Conservation (phyloP, 1,140 invertebrate species). For the Magallana ariakensis region DNA sequence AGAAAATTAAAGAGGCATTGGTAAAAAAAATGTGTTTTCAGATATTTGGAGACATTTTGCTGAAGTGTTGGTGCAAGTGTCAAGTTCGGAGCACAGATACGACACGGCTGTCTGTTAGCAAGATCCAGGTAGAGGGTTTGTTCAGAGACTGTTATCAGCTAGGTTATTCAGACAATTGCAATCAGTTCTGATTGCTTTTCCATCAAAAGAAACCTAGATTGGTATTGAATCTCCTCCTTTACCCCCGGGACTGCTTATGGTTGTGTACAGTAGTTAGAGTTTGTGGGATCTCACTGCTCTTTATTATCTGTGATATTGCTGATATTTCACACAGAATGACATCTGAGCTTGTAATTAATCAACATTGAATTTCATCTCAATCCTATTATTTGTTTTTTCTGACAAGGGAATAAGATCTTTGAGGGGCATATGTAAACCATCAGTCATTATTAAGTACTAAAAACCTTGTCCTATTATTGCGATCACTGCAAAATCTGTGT, state of each 20-base stretch:
- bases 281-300: not conserved
- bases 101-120: not conserved
- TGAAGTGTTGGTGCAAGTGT: conserved; percentile 21
- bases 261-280: not conserved
- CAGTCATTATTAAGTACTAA: not conserved
- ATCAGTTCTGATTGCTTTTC: conserved; percentile 23
- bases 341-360: conserved; percentile 22
- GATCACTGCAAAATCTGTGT: not conserved
- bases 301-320: not conserved
- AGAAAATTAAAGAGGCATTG: conserved; percentile 16
- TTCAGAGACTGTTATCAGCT: conserved; percentile 12
- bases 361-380: not conserved
- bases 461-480: conserved; percentile 14
- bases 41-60: conserved; percentile 28
- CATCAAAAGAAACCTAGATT: not conserved
- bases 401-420: not conserved
- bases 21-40: conserved; percentile 1
- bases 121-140: conserved; percentile 4
- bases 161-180: conserved; percentile 7
- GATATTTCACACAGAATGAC: conserved; percentile 2
- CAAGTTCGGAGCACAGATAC: not conserved
- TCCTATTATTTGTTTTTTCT: not conserved
- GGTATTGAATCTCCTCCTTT: not conserved
- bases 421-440: conserved; percentile 18
- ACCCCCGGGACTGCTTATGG: not conserved